Conservation (phyloP, 2,888 invertebrate genomes). For the Apamea crenata region DNA sequence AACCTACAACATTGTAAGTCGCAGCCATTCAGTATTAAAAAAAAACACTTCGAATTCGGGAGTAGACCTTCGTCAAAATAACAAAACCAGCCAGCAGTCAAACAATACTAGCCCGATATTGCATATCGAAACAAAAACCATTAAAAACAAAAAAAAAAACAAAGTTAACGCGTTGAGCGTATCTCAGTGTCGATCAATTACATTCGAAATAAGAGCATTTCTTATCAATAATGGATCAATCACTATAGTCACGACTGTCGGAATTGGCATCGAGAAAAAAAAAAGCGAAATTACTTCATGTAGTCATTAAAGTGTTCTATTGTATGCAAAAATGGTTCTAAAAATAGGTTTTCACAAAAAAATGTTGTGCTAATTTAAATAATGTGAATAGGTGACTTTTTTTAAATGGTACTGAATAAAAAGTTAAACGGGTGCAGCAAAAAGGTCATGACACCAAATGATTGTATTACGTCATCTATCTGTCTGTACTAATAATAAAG, state of each 20-base stretch:
- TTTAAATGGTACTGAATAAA: not conserved
- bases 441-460: not conserved
- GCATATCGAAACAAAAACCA: slow-evolving; percentile 71
- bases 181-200: slow-evolving; percentile 88
- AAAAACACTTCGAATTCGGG: not conserved
- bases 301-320: slow-evolving; percentile 28
- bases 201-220: slow-evolving; percentile 87
- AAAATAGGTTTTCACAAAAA: slow-evolving; percentile 9
- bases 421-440: not conserved
- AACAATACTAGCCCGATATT: slow-evolving; percentile 55
- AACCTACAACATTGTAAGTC: no score
- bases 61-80: slow-evolving; percentile 17
- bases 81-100: slow-evolving; percentile 14
- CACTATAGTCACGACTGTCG: slow-evolving; percentile 71
- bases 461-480: no score
- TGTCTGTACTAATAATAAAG: no score
- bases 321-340: slow-evolving; percentile 16
- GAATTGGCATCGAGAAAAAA: slow-evolving; percentile 68
- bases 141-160: slow-evolving; percentile 77
- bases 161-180: slow-evolving; percentile 80
- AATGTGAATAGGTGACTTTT: not conserved
- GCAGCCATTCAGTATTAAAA: not conserved
- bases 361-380: slow-evolving; percentile 10
- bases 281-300: slow-evolving; percentile 31
- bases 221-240: slow-evolving; percentile 90